Percentiles rank a stretch among this genome's conserved stretches.
These are phyloP conservation scores for Hyposoter didymator DNA, from an alignment of 2,888 invertebrate genomes.

Conservation along the genomic window DNA sequence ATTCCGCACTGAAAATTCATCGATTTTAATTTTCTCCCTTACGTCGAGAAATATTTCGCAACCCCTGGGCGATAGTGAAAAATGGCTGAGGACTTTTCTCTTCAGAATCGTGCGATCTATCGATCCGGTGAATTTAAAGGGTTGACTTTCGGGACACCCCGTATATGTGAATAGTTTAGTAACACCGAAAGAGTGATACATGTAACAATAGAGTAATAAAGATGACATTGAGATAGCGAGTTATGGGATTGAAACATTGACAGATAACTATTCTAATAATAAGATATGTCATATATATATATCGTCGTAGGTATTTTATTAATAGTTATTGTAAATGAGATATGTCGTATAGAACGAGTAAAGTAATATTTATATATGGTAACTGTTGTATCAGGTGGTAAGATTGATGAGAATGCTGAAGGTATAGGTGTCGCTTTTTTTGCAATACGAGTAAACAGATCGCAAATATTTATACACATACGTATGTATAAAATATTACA, in stretches of 20 bases:
- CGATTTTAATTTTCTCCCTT: too few species aligned
- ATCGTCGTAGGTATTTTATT: slow-evolving; percentile 23
- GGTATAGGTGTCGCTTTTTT: slow-evolving; percentile 39
- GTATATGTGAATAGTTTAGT: slow-evolving; percentile 20
- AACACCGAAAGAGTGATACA: slow-evolving; percentile 27
- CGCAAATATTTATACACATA: slow-evolving; percentile 17
- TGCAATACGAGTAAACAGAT: slow-evolving; percentile 31
- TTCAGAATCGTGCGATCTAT: background rate
- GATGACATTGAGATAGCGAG: slow-evolving; percentile 39
- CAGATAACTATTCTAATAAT: slow-evolving; percentile 37
- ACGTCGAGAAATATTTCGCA: background rate
- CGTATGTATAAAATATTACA: slow-evolving; percentile 3
- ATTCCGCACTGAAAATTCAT: too few species aligned
- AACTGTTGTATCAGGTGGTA: slow-evolving; percentile 55
- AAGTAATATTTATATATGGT: slow-evolving; percentile 37
- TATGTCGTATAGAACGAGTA: slow-evolving; percentile 60
- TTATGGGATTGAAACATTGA: slow-evolving; percentile 34
- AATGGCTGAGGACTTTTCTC: background rate
- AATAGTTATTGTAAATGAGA: slow-evolving; percentile 26
- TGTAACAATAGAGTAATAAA: slow-evolving; percentile 44
- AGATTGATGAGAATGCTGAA: slow-evolving; percentile 52
- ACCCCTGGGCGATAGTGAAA: background rate
- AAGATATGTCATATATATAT: slow-evolving; percentile 22
- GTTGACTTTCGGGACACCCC: slow-evolving; percentile 4
- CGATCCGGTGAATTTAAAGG: background rate